These are phyloP conservation scores for Sphecodes monilicornis DNA, from an alignment of 2,888 invertebrate species.

Conservation along the genomic window DNA sequence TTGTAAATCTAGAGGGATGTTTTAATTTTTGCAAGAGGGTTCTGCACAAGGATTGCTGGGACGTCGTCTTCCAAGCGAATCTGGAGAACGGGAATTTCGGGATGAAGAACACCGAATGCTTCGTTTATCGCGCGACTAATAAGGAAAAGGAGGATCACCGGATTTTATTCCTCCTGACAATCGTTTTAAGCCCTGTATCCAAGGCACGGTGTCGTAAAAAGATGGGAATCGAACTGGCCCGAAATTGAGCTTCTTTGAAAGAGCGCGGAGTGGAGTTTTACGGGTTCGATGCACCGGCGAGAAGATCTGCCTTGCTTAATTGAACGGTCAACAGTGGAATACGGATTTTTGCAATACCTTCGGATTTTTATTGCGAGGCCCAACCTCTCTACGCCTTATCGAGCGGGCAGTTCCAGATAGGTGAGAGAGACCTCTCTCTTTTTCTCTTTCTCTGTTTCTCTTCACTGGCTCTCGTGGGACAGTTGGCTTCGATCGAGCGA, in stretches of 20 bases:
- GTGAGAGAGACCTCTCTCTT: not conserved
- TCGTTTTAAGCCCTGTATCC: not conserved
- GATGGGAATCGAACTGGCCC: not conserved
- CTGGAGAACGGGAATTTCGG: not conserved
- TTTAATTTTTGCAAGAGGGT: no score
- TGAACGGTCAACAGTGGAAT: conserved; percentile 4
- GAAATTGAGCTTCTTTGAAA: not conserved
- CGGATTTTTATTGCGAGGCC: not conserved
- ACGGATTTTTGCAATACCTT: not conserved
- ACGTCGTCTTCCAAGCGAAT: no score
- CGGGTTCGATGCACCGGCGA: conserved; percentile 21
- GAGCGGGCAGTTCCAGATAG: not conserved
- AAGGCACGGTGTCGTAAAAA: conserved; percentile 2
- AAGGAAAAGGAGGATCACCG: not conserved
- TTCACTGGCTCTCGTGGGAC: not conserved
- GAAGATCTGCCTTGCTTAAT: not conserved
- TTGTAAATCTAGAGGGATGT: no score
- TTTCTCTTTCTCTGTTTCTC: not conserved
- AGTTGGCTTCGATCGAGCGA: conserved; percentile 8
- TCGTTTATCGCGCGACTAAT: not conserved
- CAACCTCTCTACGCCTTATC: not conserved
- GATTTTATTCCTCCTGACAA: conserved; percentile 2
- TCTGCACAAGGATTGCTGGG: no score
- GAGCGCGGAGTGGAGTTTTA: conserved; percentile 4
- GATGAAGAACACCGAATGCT: not conserved